A percentile compares a stretch with the other conserved stretches of the same genome.
Evolutionary conservation across 2,113 vertebrate species (phyloP).

Genomic region (Amblyornis subalaris): DNA sequence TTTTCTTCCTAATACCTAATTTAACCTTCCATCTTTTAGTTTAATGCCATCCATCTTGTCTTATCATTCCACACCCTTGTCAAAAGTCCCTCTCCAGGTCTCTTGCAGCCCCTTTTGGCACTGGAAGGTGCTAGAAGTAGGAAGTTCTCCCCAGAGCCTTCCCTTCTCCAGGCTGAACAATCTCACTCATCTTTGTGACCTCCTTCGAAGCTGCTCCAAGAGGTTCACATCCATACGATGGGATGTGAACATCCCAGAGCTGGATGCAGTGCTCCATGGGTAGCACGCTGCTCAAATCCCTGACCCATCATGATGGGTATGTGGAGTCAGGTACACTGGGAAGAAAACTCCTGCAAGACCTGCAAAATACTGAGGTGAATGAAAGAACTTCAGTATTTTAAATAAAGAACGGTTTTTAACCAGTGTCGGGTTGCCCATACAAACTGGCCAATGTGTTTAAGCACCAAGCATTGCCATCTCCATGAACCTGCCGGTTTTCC

Average conservation of each 20-base stretch:
- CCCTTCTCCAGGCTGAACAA: not conserved
- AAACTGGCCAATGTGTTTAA: accelerated
- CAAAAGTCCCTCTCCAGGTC: not conserved
- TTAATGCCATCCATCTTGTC: too few species aligned
- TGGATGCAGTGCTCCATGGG: not conserved
- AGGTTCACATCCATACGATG: not conserved
- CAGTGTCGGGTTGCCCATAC: accelerated
- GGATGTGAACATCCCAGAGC: not conserved
- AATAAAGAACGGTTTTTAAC: not conserved
- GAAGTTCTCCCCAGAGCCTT: not conserved
- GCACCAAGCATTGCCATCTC: not conserved
- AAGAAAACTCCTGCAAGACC: not conserved
- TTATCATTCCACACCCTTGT: not conserved
- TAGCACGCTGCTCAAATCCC: not conserved
- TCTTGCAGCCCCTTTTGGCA: not conserved
- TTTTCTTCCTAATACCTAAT: not conserved
- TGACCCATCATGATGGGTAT: accelerated
- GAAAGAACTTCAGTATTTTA: not conserved
- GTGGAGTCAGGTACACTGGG: not conserved
- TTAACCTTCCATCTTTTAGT: not conserved
- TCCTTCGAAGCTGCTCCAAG: accelerated
- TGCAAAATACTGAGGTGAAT: not conserved
- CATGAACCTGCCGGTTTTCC: not conserved
- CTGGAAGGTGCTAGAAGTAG: not conserved
- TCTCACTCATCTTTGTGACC: not conserved